Conservation (phyloP, 2,113 vertebrate genomes). For the Herpetotheres cachinnans region DNA sequence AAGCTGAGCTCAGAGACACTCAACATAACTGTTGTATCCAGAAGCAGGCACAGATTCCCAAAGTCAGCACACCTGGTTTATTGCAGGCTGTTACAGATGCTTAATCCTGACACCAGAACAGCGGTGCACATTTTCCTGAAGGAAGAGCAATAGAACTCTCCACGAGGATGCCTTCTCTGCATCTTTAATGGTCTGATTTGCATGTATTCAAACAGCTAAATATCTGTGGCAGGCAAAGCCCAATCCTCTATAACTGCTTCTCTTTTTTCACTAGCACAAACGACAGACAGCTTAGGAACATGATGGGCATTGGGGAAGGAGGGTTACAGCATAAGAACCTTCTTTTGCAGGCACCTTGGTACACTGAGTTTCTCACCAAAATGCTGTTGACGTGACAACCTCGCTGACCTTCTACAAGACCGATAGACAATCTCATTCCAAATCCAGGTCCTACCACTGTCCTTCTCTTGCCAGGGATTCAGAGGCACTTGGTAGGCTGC, state of each 20-base stretch:
- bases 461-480: background rate
- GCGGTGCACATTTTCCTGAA: background rate
- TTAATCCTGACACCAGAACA: background rate
- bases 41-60: background rate
- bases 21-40: background rate
- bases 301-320: background rate
- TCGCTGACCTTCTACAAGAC: background rate
- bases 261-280: background rate
- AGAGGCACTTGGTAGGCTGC: background rate
- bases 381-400: background rate
- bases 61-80: background rate
- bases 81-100: background rate
- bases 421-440: background rate
- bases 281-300: background rate
- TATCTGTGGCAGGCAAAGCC: background rate
- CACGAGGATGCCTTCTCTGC: background rate
- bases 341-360: background rate
- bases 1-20: background rate
- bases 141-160: background rate
- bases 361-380: background rate
- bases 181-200: background rate
- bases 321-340: background rate
- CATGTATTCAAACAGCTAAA: background rate
- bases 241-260: background rate
- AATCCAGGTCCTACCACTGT: background rate